Conservation (phyloP, 2,888 invertebrate species). For the Hyppa rectilinea region DNA sequence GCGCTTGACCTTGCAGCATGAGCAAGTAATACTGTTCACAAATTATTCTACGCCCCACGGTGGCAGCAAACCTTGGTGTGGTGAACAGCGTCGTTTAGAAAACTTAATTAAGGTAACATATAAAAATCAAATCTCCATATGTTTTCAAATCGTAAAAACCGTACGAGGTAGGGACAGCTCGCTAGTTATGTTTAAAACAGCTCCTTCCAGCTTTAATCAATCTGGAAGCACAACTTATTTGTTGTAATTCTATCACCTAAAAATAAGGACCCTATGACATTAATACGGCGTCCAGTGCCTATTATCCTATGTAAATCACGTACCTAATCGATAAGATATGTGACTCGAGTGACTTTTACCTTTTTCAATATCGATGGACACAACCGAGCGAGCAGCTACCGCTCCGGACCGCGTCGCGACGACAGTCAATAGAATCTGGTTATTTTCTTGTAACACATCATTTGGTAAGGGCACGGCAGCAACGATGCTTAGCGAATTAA, state of each 20-base stretch:
- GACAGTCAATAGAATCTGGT: slow-evolving; percentile 68
- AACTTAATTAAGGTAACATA: too few species aligned
- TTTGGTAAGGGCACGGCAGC: slow-evolving; percentile 15
- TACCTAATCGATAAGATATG: not conserved
- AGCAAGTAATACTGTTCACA: too few species aligned
- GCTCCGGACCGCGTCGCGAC: slow-evolving; percentile 66
- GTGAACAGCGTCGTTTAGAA: too few species aligned
- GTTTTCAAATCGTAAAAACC: too few species aligned
- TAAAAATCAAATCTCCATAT: too few species aligned
- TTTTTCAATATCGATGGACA: slow-evolving; percentile 58
- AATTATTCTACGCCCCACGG: too few species aligned
- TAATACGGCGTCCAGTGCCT: not conserved
- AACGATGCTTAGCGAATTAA: slow-evolving; percentile 11
- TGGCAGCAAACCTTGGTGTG: too few species aligned
- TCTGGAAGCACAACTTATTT: not conserved
- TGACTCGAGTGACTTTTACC: slow-evolving; percentile 58
- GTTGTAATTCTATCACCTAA: not conserved
- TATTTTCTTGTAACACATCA: slow-evolving; percentile 65
- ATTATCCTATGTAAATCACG: not conserved
- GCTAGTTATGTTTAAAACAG: too few species aligned
- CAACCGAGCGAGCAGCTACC: slow-evolving; percentile 64
- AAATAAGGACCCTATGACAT: not conserved
- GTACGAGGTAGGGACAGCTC: too few species aligned
- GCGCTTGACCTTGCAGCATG: too few species aligned
- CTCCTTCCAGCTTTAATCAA: not conserved